These are phyloP conservation scores for Philereme vetulata DNA, from an alignment of 2,888 invertebrate species.

Conservation along the genomic window DNA sequence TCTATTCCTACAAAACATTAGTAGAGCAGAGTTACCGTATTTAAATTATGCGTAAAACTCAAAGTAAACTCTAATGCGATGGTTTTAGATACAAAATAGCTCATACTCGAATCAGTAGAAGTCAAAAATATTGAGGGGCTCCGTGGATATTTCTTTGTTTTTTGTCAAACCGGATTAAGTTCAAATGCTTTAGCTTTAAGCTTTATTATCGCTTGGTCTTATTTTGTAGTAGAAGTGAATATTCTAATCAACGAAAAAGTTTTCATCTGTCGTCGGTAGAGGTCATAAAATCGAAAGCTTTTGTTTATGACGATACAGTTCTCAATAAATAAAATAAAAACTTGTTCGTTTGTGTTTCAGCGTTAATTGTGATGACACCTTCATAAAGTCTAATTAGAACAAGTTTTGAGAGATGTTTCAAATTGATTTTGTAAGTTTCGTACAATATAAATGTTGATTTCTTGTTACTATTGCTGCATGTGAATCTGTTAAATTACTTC, in stretches of 20 bases:
- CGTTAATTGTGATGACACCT: constrained; percentile 50
- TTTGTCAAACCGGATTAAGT: no score
- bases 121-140: no score
- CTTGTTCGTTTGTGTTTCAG: constrained; percentile 48
- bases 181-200: no score
- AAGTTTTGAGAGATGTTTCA: constrained; percentile 19
- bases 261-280: constrained; percentile 5
- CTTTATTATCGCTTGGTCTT: no score
- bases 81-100: not conserved
- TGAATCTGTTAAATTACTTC: constrained; percentile 18
- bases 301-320: constrained; percentile 52
- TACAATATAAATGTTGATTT: constrained; percentile 19
- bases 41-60: not conserved
- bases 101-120: no score
- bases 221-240: constrained; percentile 2
- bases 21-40: constrained; percentile 1
- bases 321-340: constrained; percentile 47
- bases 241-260: constrained; percentile 6
- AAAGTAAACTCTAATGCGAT: constrained; percentile 1
- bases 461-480: constrained; percentile 8
- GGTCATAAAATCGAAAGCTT: constrained; percentile 53
- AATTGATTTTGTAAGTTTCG: constrained; percentile 19
- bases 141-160: no score
- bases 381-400: constrained; percentile 40
- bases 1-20: constrained; percentile 15